Percentiles rank a stretch among this genome's conserved stretches.
Conservation (phyloP, 2,888 invertebrate genomes). For the Cantharis rustica region DNA sequence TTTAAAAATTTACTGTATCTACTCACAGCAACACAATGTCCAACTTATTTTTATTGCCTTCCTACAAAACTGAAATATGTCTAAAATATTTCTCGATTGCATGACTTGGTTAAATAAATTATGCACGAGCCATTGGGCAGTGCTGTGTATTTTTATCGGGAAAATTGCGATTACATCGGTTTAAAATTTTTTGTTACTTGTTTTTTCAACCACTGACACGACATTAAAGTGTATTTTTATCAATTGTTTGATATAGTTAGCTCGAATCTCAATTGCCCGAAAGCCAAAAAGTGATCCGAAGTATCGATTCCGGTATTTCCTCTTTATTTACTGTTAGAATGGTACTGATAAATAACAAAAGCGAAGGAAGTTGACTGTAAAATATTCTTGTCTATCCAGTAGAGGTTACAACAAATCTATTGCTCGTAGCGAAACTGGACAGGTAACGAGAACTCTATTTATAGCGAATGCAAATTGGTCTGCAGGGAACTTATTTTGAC, state of each 20-base stretch:
- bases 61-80: neutral
- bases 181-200: constrained; percentile 1
- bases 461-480: neutral
- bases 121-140: neutral
- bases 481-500: neutral
- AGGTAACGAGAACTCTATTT: neutral
- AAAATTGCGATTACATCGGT: neutral
- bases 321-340: neutral
- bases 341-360: neutral
- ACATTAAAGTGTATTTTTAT: neutral
- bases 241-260: neutral
- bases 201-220: neutral
- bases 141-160: neutral
- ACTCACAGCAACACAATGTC: neutral
- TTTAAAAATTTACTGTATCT: neutral
- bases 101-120: constrained; percentile 1
- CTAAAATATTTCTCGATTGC: neutral
- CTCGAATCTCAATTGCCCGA: neutral
- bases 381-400: neutral
- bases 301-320: neutral
- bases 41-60: neutral
- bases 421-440: neutral
- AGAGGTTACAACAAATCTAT: neutral
- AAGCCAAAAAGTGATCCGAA: neutral
- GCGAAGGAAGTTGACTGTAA: neutral